Evolutionary conservation across 2,797 vertebrate genomes (phyloP).

Genomic region (Buphagus erythrorhynchus): DNA sequence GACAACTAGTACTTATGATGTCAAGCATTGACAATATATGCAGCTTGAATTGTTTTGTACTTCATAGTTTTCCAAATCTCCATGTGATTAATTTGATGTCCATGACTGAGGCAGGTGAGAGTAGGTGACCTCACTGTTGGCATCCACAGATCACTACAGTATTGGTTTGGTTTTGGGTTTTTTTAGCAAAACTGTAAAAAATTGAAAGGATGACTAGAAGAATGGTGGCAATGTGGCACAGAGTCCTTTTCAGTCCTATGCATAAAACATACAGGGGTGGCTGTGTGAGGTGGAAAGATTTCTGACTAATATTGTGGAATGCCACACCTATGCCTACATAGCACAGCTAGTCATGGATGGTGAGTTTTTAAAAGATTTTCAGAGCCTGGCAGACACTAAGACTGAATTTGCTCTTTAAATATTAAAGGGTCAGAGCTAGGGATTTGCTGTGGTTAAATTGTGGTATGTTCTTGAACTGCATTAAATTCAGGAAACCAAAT

Average conservation of each 20-base stretch:
- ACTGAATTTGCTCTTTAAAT: slow-evolving; percentile 34
- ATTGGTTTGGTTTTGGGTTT: accelerated
- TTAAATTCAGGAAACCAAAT: not conserved
- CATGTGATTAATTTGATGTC: not conserved
- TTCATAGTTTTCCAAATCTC: not conserved
- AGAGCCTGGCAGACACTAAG: not conserved
- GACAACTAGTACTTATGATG: accelerated
- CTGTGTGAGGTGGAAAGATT: not conserved
- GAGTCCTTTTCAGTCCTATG: not conserved
- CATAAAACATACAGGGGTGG: not conserved
- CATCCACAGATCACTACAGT: accelerated
- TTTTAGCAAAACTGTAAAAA: not conserved
- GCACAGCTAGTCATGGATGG: not conserved
- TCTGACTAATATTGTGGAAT: not conserved
- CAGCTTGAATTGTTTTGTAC: not conserved
- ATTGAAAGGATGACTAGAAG: not conserved
- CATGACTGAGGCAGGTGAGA: not conserved
- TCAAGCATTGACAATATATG: not conserved
- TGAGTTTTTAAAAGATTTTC: slow-evolving; percentile 29
- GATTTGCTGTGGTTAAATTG: not conserved
- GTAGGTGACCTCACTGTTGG: not conserved
- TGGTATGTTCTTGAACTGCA: not conserved
- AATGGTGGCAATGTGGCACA: not conserved
- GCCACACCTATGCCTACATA: not conserved
- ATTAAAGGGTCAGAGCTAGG: slow-evolving; percentile 15